Conservation (phyloP, 2,113 vertebrate species). For the Elgaria multicarinata region DNA sequence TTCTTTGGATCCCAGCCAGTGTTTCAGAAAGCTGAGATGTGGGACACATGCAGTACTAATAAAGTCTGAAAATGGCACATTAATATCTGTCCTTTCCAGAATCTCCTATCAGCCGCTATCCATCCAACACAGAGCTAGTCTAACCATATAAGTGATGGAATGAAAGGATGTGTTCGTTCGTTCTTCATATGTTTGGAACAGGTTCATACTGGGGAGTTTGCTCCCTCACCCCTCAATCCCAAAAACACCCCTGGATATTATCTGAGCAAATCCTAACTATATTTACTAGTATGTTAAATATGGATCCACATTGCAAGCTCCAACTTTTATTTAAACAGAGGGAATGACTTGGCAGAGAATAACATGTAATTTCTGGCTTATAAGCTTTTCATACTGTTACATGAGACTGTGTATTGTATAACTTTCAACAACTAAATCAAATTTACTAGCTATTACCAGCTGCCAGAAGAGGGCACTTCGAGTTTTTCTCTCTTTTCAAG, state of each 20-base stretch:
- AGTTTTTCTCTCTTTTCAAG: slow-evolving; percentile 31
- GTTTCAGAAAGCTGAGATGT: background rate
- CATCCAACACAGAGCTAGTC: background rate
- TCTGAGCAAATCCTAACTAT: background rate
- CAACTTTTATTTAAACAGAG: background rate
- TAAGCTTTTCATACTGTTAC: background rate
- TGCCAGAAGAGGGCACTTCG: slow-evolving; percentile 67
- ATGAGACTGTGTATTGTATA: accelerated
- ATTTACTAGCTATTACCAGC: background rate
- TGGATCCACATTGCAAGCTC: background rate
- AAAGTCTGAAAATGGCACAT: background rate
- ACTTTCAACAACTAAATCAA: accelerated
- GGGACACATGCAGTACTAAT: background rate
- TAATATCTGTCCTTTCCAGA: background rate
- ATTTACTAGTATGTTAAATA: background rate
- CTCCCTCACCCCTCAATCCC: too few relatives aligned
- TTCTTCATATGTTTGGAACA: background rate
- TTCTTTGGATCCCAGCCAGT: background rate
- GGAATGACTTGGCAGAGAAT: background rate
- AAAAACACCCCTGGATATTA: background rate
- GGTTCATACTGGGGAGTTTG: too few relatives aligned
- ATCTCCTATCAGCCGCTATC: background rate
- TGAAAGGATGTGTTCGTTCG: background rate
- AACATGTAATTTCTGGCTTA: background rate
- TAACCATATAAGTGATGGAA: background rate